Evolutionary conservation across 1,140 invertebrate genomes (phyloP).

Genomic region (Camponotus vicinus): DNA sequence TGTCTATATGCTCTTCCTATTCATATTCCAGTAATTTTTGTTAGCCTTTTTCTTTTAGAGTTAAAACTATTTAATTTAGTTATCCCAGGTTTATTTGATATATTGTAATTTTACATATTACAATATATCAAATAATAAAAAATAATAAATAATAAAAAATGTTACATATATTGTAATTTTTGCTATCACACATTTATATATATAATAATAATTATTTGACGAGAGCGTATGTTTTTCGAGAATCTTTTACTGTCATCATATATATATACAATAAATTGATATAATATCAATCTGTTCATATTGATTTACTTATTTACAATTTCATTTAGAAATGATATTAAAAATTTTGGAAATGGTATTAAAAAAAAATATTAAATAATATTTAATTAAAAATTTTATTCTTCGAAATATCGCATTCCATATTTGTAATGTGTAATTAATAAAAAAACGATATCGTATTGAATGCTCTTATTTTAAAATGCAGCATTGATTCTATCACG

Average conservation of each 20-base stretch:
- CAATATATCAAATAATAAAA: no score
- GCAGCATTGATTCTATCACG: constrained; percentile 4
- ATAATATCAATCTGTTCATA: neutral
- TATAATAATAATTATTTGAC: neutral
- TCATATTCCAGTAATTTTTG: neutral
- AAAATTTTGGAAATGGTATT: neutral
- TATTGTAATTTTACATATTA: no score
- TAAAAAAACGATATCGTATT: constrained; percentile 11
- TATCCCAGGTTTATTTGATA: neutral
- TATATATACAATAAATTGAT: neutral
- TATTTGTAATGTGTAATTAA: constrained; percentile 24
- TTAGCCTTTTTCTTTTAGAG: neutral
- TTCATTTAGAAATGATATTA: neutral
- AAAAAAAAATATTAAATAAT: no score
- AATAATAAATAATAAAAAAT: no score
- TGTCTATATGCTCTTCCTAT: neutral
- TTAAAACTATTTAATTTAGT: neutral
- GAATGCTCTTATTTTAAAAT: constrained; percentile 9
- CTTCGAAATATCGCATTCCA: neutral
- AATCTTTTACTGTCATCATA: neutral
- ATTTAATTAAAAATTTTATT: neutral
- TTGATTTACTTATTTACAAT: constrained; percentile 15
- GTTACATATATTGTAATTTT: neutral
- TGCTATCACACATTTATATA: neutral
- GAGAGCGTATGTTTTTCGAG: neutral